Conservation (phyloP, 1,140 invertebrate genomes). For the Drosophila arizonae region DNA sequence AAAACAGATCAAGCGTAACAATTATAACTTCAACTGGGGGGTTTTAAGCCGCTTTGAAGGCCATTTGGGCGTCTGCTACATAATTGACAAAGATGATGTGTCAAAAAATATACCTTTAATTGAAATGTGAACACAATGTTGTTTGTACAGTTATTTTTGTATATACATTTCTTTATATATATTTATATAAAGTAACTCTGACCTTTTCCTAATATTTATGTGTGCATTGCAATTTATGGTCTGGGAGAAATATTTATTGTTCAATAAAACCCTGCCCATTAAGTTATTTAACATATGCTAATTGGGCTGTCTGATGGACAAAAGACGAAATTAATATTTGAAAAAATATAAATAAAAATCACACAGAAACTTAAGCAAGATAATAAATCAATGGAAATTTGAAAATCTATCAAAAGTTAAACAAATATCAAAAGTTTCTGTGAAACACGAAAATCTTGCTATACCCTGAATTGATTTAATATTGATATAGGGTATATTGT, state of each 20-base stretch:
- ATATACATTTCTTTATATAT: neutral
- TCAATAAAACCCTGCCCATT: conserved; percentile 10
- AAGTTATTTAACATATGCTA: conserved; percentile 40
- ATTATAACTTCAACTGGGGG: conserved; percentile 13
- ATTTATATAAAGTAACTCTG: neutral
- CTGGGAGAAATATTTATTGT: neutral
- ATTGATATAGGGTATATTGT: no score
- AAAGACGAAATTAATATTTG: conserved; percentile 3
- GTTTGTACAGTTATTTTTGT: neutral
- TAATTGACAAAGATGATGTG: conserved; percentile 35
- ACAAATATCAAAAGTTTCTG: conserved; percentile 25
- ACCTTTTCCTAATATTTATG: conserved; percentile 13
- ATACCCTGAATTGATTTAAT: no score
- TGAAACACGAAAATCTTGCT: neutral
- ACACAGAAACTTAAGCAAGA: conserved; percentile 27
- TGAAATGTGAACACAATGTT: conserved; percentile 40
- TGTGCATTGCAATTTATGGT: neutral
- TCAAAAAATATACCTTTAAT: conserved; percentile 51
- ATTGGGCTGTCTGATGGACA: conserved; percentile 29
- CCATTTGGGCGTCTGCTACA: conserved; percentile 17
- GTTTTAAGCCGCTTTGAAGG: conserved; percentile 51
- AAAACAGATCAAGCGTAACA: conserved; percentile 11
- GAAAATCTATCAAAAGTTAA: conserved; percentile 48
- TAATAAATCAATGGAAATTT: conserved; percentile 59
- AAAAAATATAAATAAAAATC: neutral